These are phyloP conservation scores for Eleginops maclovinus DNA, from an alignment of 2,113 vertebrate genomes.

Conservation along the genomic window DNA sequence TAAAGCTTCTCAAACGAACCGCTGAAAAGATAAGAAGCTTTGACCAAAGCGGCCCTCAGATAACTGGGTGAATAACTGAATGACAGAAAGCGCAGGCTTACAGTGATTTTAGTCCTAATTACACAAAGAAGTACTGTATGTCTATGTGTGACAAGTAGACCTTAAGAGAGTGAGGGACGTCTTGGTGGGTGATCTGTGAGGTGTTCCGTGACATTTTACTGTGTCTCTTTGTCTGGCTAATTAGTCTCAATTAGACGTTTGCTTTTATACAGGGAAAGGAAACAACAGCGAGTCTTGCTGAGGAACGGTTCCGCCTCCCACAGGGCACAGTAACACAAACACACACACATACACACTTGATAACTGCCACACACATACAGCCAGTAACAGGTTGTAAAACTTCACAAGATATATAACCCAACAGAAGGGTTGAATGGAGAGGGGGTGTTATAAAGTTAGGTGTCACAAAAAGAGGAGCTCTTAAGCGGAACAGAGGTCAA, in stretches of 20 bases:
- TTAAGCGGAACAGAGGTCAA: conserved; percentile 59
- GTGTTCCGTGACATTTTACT: conserved; percentile 71
- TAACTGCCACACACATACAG: conserved; percentile 33
- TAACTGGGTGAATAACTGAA: conserved; percentile 31
- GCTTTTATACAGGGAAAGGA: conserved; percentile 62
- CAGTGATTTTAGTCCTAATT: conserved; percentile 25
- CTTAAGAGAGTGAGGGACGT: conserved; percentile 14
- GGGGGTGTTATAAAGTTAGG: conserved; percentile 68
- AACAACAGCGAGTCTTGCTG: conserved; percentile 55
- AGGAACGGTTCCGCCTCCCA: conserved; percentile 59
- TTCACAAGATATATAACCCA: conserved; percentile 74
- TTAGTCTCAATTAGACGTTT: conserved; percentile 78
- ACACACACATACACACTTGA: conserved; percentile 39
- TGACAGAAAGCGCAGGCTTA: conserved; percentile 12
- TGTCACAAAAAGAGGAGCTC: conserved; percentile 71
- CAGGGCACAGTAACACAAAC: conserved; percentile 28
- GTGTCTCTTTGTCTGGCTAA: conserved; percentile 66
- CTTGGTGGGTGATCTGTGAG: conserved; percentile 58
- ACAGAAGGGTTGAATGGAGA: conserved; percentile 66
- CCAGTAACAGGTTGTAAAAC: conserved; percentile 74
- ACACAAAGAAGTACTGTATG: conserved; percentile 39
- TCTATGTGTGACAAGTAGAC: conserved; percentile 18
- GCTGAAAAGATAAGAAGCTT: conserved; percentile 37
- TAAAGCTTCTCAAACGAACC: conserved; percentile 49
- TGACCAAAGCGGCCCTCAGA: conserved; percentile 35